Conservation (phyloP, 2,113 vertebrate genomes). For the Gasterosteus nipponicus region DNA sequence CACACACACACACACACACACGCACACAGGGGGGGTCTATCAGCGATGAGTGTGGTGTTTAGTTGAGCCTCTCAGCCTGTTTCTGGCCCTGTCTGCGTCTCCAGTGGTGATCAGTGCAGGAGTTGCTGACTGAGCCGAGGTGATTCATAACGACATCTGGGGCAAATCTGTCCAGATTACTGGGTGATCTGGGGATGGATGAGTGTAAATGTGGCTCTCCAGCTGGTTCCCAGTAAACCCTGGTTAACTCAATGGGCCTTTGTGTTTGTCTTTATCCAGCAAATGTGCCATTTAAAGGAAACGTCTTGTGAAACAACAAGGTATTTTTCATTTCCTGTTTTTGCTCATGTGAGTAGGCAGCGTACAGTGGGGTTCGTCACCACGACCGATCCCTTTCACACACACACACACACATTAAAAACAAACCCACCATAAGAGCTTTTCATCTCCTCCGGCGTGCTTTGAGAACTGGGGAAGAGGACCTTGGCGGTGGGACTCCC, state of each 20-base stretch:
- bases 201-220: conserved; percentile 6
- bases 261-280: conserved; percentile 19
- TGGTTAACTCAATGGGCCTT: conserved; percentile 45
- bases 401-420: not conserved
- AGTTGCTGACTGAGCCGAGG: conserved; percentile 49
- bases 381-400: too few relatives aligned
- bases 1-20: conserved; percentile 5
- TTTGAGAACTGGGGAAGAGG: conserved; percentile 84
- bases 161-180: conserved; percentile 45
- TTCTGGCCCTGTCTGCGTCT: conserved; percentile 50
- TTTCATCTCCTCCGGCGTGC: conserved; percentile 79
- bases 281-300: not conserved
- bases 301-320: not conserved
- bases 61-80: conserved; percentile 43
- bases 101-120: conserved; percentile 48
- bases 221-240: conserved; percentile 7
- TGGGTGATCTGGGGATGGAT: conserved; percentile 21
- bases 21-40: not conserved
- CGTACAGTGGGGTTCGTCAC: not conserved
- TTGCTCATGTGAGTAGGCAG: not conserved
- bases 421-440: conserved; percentile 87
- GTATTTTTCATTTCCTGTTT: not conserved
- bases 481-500: conserved; percentile 78
- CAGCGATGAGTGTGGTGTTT: conserved; percentile 46
- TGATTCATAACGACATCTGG: conserved; percentile 66